phyloP scores from a whole-genome alignment of 2,797 vertebrate species.

The Sebastes aleutianus region DNA sequence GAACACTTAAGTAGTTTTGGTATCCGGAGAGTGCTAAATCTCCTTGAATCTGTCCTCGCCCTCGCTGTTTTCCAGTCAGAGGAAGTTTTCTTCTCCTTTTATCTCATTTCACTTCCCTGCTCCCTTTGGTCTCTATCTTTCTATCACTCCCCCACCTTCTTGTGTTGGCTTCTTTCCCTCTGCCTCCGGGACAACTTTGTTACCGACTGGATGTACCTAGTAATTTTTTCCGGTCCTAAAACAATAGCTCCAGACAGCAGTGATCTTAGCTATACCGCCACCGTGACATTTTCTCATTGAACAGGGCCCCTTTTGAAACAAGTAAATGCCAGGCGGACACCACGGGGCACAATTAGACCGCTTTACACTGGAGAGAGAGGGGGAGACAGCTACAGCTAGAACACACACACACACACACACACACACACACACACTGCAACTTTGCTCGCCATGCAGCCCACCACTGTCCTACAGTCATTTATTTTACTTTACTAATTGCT shows the following conservation, averaged over 20 bases:
- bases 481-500: conserved; percentile 68
- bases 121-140: conserved; percentile 5
- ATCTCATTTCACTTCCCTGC: conserved; percentile 6
- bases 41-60: conserved; percentile 24
- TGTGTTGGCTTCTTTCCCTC: conserved; percentile 9
- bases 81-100: conserved; percentile 5
- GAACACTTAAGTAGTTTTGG: conserved; percentile 37
- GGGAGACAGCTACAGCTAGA: neutral
- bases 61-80: neutral
- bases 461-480: conserved; percentile 57
- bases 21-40: conserved; percentile 33
- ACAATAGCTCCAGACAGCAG: conserved; percentile 42
- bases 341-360: conserved; percentile 74
- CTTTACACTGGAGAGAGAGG: conserved; percentile 52
- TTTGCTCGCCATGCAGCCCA: conserved; percentile 20
- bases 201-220: conserved; percentile 28
- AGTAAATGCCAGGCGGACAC: conserved; percentile 76
- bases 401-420: conserved; percentile 5
- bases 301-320: conserved; percentile 42
- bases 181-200: conserved; percentile 30
- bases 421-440: conserved; percentile 2
- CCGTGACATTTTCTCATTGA: conserved; percentile 74
- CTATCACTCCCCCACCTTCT: neutral
- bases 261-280: conserved; percentile 34
- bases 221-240: conserved; percentile 41